These are phyloP conservation scores for Plebejus anna DNA, from an alignment of 2,888 invertebrate genomes.

Conservation along the genomic window DNA sequence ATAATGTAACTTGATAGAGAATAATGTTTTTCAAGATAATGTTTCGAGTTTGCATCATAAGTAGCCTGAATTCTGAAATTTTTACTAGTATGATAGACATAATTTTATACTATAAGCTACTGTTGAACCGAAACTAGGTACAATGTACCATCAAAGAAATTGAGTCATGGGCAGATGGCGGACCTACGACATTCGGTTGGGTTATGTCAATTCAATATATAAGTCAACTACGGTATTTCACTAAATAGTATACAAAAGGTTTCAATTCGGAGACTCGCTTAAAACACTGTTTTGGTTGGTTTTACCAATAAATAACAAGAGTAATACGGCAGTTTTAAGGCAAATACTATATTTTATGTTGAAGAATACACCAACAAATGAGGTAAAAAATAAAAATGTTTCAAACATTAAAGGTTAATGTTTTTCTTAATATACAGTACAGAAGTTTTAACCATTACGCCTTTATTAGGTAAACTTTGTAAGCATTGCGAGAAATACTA, in stretches of 20 bases:
- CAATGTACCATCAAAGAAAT: not conserved
- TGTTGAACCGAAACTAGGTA: not conserved
- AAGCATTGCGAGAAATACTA: not conserved
- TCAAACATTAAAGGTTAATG: not conserved
- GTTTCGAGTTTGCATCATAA: not conserved
- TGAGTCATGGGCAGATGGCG: not conserved
- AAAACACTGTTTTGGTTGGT: no score
- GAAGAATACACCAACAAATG: not conserved
- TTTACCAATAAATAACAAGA: no score
- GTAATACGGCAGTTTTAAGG: no score
- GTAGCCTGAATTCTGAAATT: not conserved
- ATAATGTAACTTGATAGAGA: conserved; percentile 13
- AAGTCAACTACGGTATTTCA: no score
- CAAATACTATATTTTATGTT: not conserved
- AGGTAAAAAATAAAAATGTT: not conserved
- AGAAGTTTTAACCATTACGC: not conserved
- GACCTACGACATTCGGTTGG: no score
- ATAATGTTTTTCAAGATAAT: not conserved
- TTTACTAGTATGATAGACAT: not conserved
- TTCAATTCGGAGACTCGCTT: no score
- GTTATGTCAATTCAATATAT: no score
- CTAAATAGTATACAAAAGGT: no score
- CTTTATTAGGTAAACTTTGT: not conserved
- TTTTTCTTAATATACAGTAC: not conserved
- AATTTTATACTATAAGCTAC: not conserved